These are phyloP conservation scores for Salminus brasiliensis DNA, from an alignment of 2,113 vertebrate species.

Conservation along the genomic window DNA sequence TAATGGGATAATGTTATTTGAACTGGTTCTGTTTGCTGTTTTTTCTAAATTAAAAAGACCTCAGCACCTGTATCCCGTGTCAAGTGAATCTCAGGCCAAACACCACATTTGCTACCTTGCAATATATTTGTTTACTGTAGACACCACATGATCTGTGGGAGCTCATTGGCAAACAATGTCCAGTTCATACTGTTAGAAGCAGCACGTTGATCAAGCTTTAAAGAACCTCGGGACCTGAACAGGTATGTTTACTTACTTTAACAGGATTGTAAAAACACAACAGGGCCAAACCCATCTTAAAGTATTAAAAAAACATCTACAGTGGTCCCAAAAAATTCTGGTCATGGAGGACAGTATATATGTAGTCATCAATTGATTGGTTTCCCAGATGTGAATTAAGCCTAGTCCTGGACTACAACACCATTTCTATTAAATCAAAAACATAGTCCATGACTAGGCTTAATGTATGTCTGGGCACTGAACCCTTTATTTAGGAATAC, in stretches of 20 bases:
- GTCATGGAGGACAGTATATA: too few relatives aligned
- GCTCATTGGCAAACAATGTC: background rate
- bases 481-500: too few relatives aligned
- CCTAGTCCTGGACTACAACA: too few relatives aligned
- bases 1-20: too few relatives aligned
- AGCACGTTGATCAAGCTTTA: background rate
- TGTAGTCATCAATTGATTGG: too few relatives aligned
- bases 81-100: background rate
- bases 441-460: too few relatives aligned
- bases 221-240: background rate
- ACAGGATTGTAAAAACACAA: background rate
- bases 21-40: background rate
- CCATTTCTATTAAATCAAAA: too few relatives aligned
- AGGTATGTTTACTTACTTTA: background rate
- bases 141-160: conserved; percentile 15
- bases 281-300: too few relatives aligned
- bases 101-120: background rate
- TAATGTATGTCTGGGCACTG: too few relatives aligned
- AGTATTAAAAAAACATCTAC: too few relatives aligned
- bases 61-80: background rate
- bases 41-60: conserved; percentile 4
- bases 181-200: background rate
- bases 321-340: too few relatives aligned
- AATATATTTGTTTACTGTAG: background rate
- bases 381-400: too few relatives aligned